Evolutionary conservation across 2,113 vertebrate genomes (phyloP), one percentile per base, ranked within the genome.

Genomic region (Peucedramus taeniatus): DNA sequence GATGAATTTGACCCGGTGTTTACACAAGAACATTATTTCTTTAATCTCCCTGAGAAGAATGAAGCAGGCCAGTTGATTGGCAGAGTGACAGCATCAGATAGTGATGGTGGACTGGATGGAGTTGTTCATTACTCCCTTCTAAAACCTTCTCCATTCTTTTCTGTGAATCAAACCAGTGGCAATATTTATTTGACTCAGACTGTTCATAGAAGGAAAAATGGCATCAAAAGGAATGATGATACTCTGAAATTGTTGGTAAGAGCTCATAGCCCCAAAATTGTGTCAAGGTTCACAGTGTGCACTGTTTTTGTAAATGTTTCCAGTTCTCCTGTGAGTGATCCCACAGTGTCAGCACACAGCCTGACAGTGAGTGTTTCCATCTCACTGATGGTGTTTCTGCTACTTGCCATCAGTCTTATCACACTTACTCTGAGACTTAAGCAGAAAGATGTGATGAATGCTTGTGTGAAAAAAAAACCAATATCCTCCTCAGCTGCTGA

Each of bases 1-100:
- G 99, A 99, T 96, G 99, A 99, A 94, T 99, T 99, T 96, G 98
- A 98, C 78, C 99, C 99, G 2, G 50, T 99, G 44, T 99, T 99
- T 92, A 98, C 98, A 53, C 98, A 99, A 87, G 98, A 98, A 51
- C 96, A 95, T 3, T 99, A 99, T 96, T 98, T 98, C 85, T 99
- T 99, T 92, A 90, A 93, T 80, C 97, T 99, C 22, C 98, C 98
- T 10, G 95, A 98, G 80, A 97, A 98, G 49, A 93, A 96, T 1
- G 91, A 97, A 78, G 93, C 93, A 10, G 98, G 98, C 47, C 98
- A 98, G 54, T 93, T 96, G 6, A 86, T 99, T 17, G 99, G 99
- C 69, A 98, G 97, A 31, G 98, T 99, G 68, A 98, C 97, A 96
- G 99, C 99, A 6, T 98, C 98, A 33, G 99, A 99, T 87, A 97